phyloP scores from a whole-genome alignment of 2,113 vertebrate genomes.

The Platanista minor region DNA sequence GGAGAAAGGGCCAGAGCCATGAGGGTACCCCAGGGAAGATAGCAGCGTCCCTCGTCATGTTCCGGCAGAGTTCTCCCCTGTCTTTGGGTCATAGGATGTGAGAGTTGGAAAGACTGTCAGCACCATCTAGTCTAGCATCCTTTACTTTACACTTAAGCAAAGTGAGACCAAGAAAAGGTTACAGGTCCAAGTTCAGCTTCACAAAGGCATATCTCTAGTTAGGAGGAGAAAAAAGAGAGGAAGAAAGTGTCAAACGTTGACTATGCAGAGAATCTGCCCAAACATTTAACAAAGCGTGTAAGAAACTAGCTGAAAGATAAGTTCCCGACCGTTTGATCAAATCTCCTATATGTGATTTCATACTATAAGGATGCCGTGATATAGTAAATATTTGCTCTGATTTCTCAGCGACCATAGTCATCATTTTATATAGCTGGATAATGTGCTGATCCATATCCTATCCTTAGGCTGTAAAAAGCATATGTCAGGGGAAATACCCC shows the following conservation, averaged over 20 bases:
- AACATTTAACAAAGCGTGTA: neutral
- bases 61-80: accelerated
- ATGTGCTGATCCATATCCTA: neutral
- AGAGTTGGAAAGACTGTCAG: neutral
- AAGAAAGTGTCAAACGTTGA: neutral
- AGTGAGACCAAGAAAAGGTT: neutral
- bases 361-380: no score
- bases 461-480: neutral
- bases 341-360: neutral
- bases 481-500: neutral
- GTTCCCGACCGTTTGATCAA: neutral
- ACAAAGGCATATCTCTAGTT: no score
- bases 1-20: accelerated
- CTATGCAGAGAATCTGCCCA: neutral
- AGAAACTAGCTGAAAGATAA: neutral
- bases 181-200: no score
- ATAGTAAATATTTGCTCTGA: neutral
- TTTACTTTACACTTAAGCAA: neutral
- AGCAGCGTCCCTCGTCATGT: accelerated
- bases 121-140: neutral
- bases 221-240: neutral
- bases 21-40: accelerated
- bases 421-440: neutral
- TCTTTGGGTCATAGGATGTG: accelerated
- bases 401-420: neutral